Percentiles rank a stretch among this genome's conserved stretches.
These are phyloP conservation scores for Corydoras maculifer DNA, from an alignment of 2,113 vertebrate genomes.

Conservation along the genomic window DNA sequence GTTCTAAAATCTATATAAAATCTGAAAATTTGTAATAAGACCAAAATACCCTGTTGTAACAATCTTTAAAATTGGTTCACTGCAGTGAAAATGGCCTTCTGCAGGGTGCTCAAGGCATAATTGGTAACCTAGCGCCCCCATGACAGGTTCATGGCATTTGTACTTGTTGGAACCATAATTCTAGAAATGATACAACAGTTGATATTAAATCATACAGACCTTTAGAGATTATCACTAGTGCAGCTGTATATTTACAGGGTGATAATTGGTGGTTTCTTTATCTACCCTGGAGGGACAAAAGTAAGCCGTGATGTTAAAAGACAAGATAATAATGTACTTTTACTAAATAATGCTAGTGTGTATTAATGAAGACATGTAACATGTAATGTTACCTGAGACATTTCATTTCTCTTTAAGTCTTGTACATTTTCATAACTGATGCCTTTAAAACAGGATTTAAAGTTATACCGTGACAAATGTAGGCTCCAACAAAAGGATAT, in stretches of 20 bases:
- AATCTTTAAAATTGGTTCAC: too few species aligned
- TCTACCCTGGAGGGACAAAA: not conserved
- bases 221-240: conserved; percentile 1
- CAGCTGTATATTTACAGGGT: not conserved
- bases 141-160: too few species aligned
- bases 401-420: too few species aligned
- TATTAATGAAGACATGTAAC: not conserved
- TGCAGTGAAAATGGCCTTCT: too few species aligned
- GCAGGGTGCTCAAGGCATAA: too few species aligned
- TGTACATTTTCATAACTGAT: not conserved
- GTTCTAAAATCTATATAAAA: too few species aligned
- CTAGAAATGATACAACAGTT: not conserved
- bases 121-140: too few species aligned
- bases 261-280: not conserved
- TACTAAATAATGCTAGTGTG: not conserved
- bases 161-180: not conserved
- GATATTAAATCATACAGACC: not conserved
- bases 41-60: too few species aligned
- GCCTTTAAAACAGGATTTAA: not conserved
- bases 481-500: conserved; percentile 10
- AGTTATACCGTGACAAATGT: not conserved
- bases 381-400: too few species aligned
- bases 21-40: too few species aligned
- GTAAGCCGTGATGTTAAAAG: not conserved
- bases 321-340: not conserved